Evolutionary conservation across 2,797 vertebrate genomes (phyloP).

Genomic region (Fistularia tabacaria): DNA sequence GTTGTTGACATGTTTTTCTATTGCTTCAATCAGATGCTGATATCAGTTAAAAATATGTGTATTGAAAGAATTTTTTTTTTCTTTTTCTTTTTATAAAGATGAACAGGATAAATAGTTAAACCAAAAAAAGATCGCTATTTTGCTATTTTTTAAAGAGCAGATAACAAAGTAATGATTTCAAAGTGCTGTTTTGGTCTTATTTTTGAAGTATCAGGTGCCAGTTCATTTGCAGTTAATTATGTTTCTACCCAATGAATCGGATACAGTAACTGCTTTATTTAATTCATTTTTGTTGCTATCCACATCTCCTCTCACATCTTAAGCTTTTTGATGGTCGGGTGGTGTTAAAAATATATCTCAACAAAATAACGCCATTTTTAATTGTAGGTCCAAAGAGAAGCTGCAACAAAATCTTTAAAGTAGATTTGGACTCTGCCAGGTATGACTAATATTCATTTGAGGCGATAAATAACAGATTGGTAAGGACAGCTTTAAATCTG

Average conservation of each 20-base stretch:
- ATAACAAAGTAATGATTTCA: slow-evolving; percentile 64
- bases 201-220: slow-evolving; percentile 50
- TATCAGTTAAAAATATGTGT: slow-evolving; percentile 67
- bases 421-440: slow-evolving; percentile 61
- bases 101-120: slow-evolving; percentile 61
- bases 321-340: slow-evolving; percentile 58
- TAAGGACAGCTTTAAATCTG: slow-evolving; percentile 54
- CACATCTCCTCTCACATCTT: slow-evolving; percentile 54
- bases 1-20: slow-evolving; percentile 68
- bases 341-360: slow-evolving; percentile 70
- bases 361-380: slow-evolving; percentile 70
- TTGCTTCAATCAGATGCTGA: slow-evolving; percentile 59
- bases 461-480: slow-evolving; percentile 72
- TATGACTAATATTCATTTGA: slow-evolving; percentile 73
- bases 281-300: slow-evolving; percentile 22
- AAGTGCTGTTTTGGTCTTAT: slow-evolving; percentile 54
- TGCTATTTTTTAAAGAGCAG: slow-evolving; percentile 36
- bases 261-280: slow-evolving; percentile 41
- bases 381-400: slow-evolving; percentile 47
- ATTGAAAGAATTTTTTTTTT: slow-evolving; percentile 59
- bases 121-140: slow-evolving; percentile 43
- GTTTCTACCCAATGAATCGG: slow-evolving; percentile 54
- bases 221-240: slow-evolving; percentile 73
- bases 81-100: slow-evolving; percentile 59
- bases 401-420: slow-evolving; percentile 58